phyloP scores from a whole-genome alignment of 1,140 invertebrate species.

The Leptopilina clavipes region DNA sequence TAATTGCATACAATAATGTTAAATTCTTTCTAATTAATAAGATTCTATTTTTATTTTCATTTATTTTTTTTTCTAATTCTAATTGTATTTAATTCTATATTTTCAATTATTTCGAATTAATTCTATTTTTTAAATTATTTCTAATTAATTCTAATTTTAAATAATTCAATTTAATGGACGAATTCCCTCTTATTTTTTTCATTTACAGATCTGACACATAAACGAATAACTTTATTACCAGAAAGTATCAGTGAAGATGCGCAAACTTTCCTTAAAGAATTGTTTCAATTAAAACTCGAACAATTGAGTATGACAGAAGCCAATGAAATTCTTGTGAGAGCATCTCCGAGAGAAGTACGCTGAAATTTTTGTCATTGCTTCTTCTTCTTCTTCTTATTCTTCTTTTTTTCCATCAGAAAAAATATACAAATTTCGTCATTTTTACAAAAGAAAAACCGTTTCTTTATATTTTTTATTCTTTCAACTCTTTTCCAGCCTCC shows the following conservation, averaged over 20 bases:
- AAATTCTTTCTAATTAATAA: no score
- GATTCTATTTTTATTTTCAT: no score
- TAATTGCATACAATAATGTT: background rate
- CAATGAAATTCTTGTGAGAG: constrained; percentile 86
- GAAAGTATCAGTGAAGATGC: constrained; percentile 81
- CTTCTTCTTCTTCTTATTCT: background rate
- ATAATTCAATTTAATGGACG: no score
- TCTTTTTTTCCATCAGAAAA: background rate
- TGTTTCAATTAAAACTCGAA: constrained; percentile 79
- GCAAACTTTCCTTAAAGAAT: constrained; percentile 79
- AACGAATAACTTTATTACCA: constrained; percentile 86
- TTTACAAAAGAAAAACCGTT: background rate
- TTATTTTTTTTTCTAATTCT: no score
- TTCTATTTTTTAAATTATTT: no score
- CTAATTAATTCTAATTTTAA: no score
- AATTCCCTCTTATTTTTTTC: background rate
- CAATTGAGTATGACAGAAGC: constrained; percentile 85
- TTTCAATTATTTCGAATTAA: no score
- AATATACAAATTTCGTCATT: background rate
- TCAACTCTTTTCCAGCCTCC: background rate
- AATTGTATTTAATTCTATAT: no score
- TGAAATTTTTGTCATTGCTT: background rate
- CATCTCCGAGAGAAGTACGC: constrained; percentile 79
- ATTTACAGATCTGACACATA: constrained; percentile 79
- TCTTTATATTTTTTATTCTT: background rate